Conservation (phyloP, 2,113 vertebrate genomes). For the Hydrolagus affinis region DNA sequence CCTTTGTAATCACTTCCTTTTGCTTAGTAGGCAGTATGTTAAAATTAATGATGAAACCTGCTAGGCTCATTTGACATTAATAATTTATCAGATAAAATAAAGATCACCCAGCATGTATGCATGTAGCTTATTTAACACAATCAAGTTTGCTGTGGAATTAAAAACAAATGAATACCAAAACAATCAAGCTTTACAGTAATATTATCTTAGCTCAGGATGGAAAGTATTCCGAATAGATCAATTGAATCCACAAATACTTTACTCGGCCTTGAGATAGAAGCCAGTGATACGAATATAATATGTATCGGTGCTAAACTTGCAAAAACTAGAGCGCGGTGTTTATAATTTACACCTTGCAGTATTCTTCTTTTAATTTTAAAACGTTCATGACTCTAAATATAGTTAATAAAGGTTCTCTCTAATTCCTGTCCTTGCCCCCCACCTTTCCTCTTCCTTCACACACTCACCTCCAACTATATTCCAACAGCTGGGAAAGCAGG, state of each 20-base stretch:
- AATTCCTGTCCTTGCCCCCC: not conserved
- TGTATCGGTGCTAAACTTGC: not conserved
- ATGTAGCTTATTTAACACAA: not conserved
- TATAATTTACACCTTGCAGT: too few relatives aligned
- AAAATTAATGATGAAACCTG: not conserved
- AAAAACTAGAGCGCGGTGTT: not conserved
- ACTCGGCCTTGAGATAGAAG: too few relatives aligned
- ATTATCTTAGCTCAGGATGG: not conserved
- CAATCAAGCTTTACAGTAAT: not conserved
- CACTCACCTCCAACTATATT: not conserved
- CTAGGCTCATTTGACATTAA: not conserved
- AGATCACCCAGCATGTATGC: not conserved
- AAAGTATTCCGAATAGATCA: not conserved
- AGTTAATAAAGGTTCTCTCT: too few relatives aligned
- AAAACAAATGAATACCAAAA: not conserved
- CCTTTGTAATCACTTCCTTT: not conserved
- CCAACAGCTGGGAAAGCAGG: not conserved
- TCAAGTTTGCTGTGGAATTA: not conserved
- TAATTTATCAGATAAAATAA: slow-evolving; percentile 3
- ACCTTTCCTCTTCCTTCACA: not conserved
- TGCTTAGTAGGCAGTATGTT: not conserved
- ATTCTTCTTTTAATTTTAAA: not conserved
- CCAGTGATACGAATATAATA: not conserved
- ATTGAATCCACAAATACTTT: not conserved
- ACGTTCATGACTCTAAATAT: too few relatives aligned